phyloP scores from a whole-genome alignment of 2,797 vertebrate species.

The Threskiornis aethiopicus region DNA sequence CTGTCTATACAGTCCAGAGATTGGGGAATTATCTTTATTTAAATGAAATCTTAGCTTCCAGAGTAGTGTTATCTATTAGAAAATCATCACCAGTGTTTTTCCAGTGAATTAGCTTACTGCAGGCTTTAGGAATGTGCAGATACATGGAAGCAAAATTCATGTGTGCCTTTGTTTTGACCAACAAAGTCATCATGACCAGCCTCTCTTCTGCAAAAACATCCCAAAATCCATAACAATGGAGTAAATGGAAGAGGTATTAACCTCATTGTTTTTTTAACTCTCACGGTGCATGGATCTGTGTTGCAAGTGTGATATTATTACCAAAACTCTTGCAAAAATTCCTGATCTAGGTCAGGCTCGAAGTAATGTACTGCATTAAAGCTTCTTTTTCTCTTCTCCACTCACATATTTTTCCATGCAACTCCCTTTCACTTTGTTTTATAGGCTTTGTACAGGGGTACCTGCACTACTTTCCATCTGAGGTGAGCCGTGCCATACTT shows the following conservation, averaged over 20 bases:
- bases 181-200: neutral
- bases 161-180: neutral
- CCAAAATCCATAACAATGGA: neutral
- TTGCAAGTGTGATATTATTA: neutral
- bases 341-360: neutral
- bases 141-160: neutral
- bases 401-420: neutral
- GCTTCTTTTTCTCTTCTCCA: neutral
- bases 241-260: neutral
- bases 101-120: neutral
- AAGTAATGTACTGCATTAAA: neutral
- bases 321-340: neutral
- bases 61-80: neutral
- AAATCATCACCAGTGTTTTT: neutral
- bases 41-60: neutral
- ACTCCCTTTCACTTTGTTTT: neutral
- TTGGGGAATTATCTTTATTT: neutral
- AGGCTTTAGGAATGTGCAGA: neutral
- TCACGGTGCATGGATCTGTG: neutral
- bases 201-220: neutral
- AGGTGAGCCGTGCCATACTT: neutral
- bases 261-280: fast-evolving
- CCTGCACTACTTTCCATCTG: neutral
- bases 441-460: neutral
- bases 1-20: neutral